Conservation (phyloP, 2,797 vertebrate genomes). For the Paratrypauchen microcephalus region DNA sequence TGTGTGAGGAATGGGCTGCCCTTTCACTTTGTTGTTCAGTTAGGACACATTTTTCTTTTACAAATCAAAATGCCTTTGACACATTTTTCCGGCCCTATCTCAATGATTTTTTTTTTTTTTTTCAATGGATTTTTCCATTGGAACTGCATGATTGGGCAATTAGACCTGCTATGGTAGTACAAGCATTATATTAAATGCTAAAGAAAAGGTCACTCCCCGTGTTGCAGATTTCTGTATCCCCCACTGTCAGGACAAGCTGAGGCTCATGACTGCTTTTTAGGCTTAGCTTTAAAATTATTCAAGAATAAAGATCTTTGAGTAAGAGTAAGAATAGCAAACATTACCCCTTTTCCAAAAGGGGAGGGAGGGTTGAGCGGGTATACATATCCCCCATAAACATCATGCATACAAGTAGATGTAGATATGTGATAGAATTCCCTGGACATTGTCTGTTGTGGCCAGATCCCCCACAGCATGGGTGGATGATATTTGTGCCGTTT, state of each 20-base stretch:
- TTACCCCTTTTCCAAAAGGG: neutral
- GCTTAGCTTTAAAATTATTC: slow-evolving; percentile 7
- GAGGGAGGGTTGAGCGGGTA: slow-evolving; percentile 3
- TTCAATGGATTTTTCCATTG: slow-evolving; percentile 22
- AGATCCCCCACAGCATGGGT: slow-evolving; percentile 39
- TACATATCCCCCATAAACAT: neutral
- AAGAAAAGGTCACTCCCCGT: slow-evolving; percentile 13
- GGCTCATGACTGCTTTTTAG: neutral
- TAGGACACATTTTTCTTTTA: slow-evolving; percentile 52
- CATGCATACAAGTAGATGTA: neutral
- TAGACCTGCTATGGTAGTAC: slow-evolving; percentile 13
- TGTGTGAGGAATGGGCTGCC: slow-evolving; percentile 75
- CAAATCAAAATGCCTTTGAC: slow-evolving; percentile 29
- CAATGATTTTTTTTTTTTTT: slow-evolving; percentile 34
- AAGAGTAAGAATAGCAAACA: neutral
- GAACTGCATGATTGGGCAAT: slow-evolving; percentile 17
- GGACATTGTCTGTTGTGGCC: slow-evolving; percentile 27
- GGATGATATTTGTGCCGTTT: slow-evolving; percentile 50
- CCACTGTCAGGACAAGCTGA: slow-evolving; percentile 11
- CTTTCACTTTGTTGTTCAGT: slow-evolving; percentile 73
- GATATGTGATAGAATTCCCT: slow-evolving; percentile 1
- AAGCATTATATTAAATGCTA: slow-evolving; percentile 21
- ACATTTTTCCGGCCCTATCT: slow-evolving; percentile 10
- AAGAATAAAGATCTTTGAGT: neutral
- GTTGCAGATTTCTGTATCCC: slow-evolving; percentile 4